Conservation (phyloP, 2,797 vertebrate genomes). For the Argya squamiceps region DNA sequence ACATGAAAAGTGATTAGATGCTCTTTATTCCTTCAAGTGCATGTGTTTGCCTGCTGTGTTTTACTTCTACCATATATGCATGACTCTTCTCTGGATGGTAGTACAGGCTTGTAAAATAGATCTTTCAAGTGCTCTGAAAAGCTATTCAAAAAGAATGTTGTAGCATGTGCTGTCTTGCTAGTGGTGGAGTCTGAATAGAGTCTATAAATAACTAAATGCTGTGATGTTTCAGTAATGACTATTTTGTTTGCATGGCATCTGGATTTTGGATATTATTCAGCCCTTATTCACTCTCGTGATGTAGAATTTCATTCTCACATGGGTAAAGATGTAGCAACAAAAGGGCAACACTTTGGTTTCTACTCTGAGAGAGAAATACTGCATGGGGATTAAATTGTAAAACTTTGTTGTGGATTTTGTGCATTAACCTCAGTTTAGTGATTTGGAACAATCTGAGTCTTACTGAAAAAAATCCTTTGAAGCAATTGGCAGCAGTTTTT, state of each 20-base stretch:
- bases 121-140: neutral
- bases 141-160: neutral
- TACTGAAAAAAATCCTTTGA: neutral
- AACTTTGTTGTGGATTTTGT: neutral
- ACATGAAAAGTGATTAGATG: neutral
- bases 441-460: neutral
- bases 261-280: conserved; percentile 17
- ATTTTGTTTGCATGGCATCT: conserved; percentile 22
- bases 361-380: neutral
- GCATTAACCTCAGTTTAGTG: neutral
- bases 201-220: conserved; percentile 39
- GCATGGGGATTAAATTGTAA: neutral
- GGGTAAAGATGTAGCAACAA: neutral
- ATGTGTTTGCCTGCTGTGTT: neutral
- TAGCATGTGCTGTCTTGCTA: neutral
- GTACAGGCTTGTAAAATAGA: neutral
- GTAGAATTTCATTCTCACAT: neutral
- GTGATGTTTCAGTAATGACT: neutral
- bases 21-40: neutral
- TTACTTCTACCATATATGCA: neutral
- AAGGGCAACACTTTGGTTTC: neutral
- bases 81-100: neutral
- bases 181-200: neutral
- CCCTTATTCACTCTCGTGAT: neutral
- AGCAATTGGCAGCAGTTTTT: neutral